These are phyloP conservation scores for Ennomos erosarius DNA, from an alignment of 2,888 invertebrate genomes.

Conservation along the genomic window DNA sequence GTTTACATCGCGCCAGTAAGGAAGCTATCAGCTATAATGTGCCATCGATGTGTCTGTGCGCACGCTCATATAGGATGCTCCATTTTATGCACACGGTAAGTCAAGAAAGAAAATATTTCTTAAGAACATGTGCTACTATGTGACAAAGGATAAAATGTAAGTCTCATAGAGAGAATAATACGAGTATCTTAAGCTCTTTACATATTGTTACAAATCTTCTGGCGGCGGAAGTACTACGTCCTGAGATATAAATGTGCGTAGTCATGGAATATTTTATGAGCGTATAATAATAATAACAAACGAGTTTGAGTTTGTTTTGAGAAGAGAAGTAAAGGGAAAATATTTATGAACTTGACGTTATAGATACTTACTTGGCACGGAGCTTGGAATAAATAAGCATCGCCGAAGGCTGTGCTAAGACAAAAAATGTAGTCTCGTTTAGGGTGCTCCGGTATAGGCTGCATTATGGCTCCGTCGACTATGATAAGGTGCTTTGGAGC, in stretches of 20 bases:
- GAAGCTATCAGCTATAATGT: too few species aligned
- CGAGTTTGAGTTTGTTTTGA: not conserved
- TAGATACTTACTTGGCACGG: slow-evolving; percentile 88
- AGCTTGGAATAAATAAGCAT: slow-evolving; percentile 98
- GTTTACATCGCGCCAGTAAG: too few species aligned
- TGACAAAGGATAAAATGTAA: slow-evolving; percentile 18
- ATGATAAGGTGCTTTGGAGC: slow-evolving; percentile 98
- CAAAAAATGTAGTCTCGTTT: slow-evolving; percentile 99
- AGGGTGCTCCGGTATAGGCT: slow-evolving; percentile 99
- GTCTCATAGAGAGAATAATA: slow-evolving; percentile 13
- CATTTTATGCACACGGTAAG: too few species aligned
- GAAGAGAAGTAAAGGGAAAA: not conserved
- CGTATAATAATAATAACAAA: not conserved
- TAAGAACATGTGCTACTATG: slow-evolving; percentile 9
- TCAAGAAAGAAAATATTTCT: too few species aligned
- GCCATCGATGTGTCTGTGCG: too few species aligned
- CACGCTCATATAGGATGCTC: too few species aligned
- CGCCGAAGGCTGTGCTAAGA: slow-evolving; percentile 98
- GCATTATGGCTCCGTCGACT: slow-evolving; percentile 98
- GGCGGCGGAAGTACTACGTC: not conserved
- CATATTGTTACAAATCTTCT: slow-evolving; percentile 18
- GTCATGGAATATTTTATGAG: not conserved
- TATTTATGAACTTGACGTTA: not conserved
- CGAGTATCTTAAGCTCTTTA: slow-evolving; percentile 19
- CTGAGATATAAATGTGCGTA: slow-evolving; percentile 5